Evolutionary conservation across 2,888 invertebrate genomes (phyloP).

Genomic region (Eupeodes luniger): DNA sequence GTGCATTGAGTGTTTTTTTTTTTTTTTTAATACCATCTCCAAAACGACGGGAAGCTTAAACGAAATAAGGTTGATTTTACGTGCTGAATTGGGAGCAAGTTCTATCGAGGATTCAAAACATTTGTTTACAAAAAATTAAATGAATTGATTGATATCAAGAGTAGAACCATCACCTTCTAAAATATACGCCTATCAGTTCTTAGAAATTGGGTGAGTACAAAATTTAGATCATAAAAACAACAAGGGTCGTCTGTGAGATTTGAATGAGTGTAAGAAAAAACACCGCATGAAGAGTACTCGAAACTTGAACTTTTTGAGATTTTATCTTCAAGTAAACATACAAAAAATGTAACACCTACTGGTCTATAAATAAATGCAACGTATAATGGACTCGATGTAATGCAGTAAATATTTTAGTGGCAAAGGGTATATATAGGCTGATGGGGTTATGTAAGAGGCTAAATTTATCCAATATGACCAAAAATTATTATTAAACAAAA

Average conservation of each 20-base stretch:
- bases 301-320: conserved; percentile 3
- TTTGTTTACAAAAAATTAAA: conserved; percentile 22
- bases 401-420: not conserved
- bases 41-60: conserved; percentile 36
- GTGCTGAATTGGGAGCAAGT: conserved; percentile 54
- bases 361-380: not conserved
- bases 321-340: not conserved
- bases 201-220: conserved; percentile 71
- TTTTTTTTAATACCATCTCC: not conserved
- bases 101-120: conserved; percentile 23
- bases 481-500: too few relatives aligned
- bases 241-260: not conserved
- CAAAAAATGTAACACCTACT: not conserved
- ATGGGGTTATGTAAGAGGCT: not conserved
- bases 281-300: conserved; percentile 11
- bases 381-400: not conserved
- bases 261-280: not conserved
- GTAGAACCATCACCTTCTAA: conserved; percentile 9
- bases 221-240: conserved; percentile 15
- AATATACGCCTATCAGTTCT: conserved; percentile 55
- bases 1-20: conserved; percentile 30
- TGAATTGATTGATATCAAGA: conserved; percentile 38
- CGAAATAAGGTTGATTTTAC: conserved; percentile 47
- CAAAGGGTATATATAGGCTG: not conserved
- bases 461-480: too few relatives aligned